phyloP scores from a whole-genome alignment of 2,888 invertebrate genomes.

The Lucinisca nassula region DNA sequence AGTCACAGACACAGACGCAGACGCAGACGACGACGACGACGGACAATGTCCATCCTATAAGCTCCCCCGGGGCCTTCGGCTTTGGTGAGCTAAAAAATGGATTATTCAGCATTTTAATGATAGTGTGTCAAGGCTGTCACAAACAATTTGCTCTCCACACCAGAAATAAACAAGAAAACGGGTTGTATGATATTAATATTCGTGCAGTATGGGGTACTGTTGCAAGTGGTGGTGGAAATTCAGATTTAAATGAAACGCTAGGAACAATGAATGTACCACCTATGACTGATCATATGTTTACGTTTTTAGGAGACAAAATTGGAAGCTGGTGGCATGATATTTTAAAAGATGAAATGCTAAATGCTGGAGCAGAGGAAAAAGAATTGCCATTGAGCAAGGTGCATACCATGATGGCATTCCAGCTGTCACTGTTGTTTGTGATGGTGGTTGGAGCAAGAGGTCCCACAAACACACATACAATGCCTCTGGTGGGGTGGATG shows the following conservation, averaged over 20 bases:
- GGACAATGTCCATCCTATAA: no score
- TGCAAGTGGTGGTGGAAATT: conserved; percentile 18
- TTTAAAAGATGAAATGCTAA: conserved; percentile 36
- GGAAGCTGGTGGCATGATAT: conserved; percentile 36
- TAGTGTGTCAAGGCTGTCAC: conserved; percentile 2
- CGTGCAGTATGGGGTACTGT: conserved; percentile 37
- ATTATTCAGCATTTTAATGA: background rate
- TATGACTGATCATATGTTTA: conserved; percentile 27
- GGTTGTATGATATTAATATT: conserved; percentile 39
- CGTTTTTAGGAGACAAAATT: conserved; percentile 23
- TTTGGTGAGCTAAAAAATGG: no score
- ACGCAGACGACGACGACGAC: no score
- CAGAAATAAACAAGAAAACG: background rate
- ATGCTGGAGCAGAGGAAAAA: conserved; percentile 42
- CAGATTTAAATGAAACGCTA: conserved; percentile 27
- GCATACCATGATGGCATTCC: conserved; percentile 46
- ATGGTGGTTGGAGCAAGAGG: conserved; percentile 70
- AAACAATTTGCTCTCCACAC: background rate
- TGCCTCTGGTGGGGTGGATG: conserved; percentile 64
- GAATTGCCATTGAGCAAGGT: conserved; percentile 16
- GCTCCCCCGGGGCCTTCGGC: no score
- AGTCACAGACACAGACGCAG: no score
- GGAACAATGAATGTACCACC: conserved; percentile 24
- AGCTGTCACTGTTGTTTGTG: conserved; percentile 52
- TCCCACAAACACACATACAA: conserved; percentile 68